phyloP scores from a whole-genome alignment of 2,113 vertebrate species.

The Catharus fuscescens region DNA sequence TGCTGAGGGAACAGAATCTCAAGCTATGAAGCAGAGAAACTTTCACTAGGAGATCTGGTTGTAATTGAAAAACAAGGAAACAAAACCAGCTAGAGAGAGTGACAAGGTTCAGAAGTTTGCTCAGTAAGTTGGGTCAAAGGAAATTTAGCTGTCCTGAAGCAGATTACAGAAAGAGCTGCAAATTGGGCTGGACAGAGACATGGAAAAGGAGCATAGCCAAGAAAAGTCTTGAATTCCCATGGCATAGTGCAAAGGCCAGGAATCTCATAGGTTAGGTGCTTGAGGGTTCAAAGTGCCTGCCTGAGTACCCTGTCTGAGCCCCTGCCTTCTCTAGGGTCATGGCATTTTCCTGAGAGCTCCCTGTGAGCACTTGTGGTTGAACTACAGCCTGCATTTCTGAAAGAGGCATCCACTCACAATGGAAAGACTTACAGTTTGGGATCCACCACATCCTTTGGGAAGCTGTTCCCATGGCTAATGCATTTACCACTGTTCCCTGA shows the following conservation, averaged over 20 bases:
- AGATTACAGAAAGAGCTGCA: background rate
- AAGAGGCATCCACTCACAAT: background rate
- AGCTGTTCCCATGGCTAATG: slow-evolving; percentile 59
- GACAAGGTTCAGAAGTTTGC: background rate
- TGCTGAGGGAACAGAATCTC: background rate
- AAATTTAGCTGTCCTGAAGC: background rate
- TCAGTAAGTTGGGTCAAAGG: background rate
- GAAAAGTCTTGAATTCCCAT: background rate
- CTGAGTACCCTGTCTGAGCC: rapidly evolving
- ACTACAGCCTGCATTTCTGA: background rate
- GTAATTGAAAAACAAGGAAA: background rate
- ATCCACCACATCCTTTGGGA: slow-evolving; percentile 61
- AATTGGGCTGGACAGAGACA: background rate
- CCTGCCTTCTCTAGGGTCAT: background rate
- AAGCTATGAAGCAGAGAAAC: background rate
- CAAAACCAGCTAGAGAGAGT: background rate
- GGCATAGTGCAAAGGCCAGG: background rate
- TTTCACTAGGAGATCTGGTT: background rate
- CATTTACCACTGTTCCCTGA: background rate
- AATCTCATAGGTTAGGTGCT: background rate
- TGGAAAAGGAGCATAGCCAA: background rate
- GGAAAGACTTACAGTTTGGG: slow-evolving; percentile 41
- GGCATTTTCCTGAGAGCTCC: background rate
- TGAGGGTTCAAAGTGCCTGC: background rate
- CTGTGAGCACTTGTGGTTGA: background rate